Evolutionary conservation across 2,113 vertebrate genomes (phyloP).

Genomic region (Varanus komodoensis): DNA sequence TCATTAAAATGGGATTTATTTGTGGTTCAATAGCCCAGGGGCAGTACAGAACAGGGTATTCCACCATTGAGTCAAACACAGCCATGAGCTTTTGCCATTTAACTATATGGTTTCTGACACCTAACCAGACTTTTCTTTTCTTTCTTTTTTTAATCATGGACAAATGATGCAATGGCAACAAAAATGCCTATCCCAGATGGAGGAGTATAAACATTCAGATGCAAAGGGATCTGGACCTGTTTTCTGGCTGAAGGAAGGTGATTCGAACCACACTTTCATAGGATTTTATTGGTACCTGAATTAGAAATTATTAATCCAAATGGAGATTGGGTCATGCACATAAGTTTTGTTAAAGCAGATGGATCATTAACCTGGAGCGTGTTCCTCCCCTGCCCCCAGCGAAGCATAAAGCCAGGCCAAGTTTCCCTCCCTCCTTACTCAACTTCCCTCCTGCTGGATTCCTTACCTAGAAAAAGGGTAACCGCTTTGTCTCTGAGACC

Average conservation of each 20-base stretch:
- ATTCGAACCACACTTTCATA: slow-evolving; percentile 50
- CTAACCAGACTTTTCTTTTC: slow-evolving; percentile 48
- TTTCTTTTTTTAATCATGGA: slow-evolving; percentile 36
- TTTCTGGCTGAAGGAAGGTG: slow-evolving; percentile 35
- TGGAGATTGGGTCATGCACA: slow-evolving; percentile 42
- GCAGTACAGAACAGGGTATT: slow-evolving; percentile 67
- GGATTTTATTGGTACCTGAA: slow-evolving; percentile 40
- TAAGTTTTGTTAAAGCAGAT: slow-evolving; percentile 46
- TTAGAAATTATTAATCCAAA: slow-evolving; percentile 66
- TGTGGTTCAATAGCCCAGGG: slow-evolving; percentile 59
- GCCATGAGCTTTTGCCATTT: slow-evolving; percentile 61
- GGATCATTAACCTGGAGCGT: slow-evolving; percentile 35
- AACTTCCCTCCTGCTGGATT: neutral
- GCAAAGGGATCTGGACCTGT: slow-evolving; percentile 43
- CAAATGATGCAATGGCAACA: slow-evolving; percentile 60
- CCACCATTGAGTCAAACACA: slow-evolving; percentile 56
- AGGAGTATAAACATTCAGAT: slow-evolving; percentile 54
- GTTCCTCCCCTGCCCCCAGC: neutral
- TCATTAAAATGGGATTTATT: slow-evolving; percentile 73
- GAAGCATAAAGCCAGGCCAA: slow-evolving; percentile 51
- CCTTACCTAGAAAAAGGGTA: slow-evolving; percentile 3
- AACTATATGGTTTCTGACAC: slow-evolving; percentile 69
- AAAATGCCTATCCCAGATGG: slow-evolving; percentile 61
- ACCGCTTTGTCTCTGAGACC: slow-evolving; percentile 36
- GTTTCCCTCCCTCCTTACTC: neutral